Evolutionary conservation across 1,140 invertebrate genomes (phyloP).

Genomic region (Pachypsylla venusta): DNA sequence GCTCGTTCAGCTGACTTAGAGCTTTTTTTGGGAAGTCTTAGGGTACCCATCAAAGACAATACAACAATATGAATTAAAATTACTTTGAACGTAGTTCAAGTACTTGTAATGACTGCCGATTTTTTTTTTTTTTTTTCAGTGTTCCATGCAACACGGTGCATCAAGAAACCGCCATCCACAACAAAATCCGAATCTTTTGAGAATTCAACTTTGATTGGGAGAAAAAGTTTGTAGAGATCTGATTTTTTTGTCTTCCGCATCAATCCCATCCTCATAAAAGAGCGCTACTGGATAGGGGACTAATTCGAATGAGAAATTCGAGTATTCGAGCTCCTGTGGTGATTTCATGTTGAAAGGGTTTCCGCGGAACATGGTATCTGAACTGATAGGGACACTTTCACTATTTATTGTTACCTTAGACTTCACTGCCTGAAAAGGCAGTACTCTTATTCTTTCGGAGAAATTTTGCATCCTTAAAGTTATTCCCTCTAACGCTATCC

Average conservation of each 20-base stretch:
- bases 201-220: not conserved
- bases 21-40: not conserved
- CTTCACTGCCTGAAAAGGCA: constrained; percentile 16
- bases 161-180: constrained; percentile 22
- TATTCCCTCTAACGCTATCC: no score
- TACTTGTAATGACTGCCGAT: constrained; percentile 16
- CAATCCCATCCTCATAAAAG: constrained; percentile 30
- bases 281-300: constrained; percentile 29
- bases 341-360: constrained; percentile 27
- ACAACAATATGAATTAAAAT: constrained; percentile 12
- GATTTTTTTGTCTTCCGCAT: constrained; percentile 31
- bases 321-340: constrained; percentile 27
- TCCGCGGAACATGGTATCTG: constrained; percentile 30
- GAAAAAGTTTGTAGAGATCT: constrained; percentile 27
- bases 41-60: constrained; percentile 23
- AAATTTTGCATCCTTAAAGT: no score
- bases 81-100: constrained; percentile 18
- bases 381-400: constrained; percentile 28
- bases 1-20: not conserved
- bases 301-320: constrained; percentile 31
- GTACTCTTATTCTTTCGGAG: constrained; percentile 20
- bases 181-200: constrained; percentile 5
- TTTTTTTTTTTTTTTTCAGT: constrained; percentile 15
- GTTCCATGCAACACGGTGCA: constrained; percentile 22
- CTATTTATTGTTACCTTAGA: constrained; percentile 23